Percentiles rank a stretch among this genome's conserved stretches.
phyloP scores from a whole-genome alignment of 1,140 invertebrate genomes.

The Rhagoletis pomonella region DNA sequence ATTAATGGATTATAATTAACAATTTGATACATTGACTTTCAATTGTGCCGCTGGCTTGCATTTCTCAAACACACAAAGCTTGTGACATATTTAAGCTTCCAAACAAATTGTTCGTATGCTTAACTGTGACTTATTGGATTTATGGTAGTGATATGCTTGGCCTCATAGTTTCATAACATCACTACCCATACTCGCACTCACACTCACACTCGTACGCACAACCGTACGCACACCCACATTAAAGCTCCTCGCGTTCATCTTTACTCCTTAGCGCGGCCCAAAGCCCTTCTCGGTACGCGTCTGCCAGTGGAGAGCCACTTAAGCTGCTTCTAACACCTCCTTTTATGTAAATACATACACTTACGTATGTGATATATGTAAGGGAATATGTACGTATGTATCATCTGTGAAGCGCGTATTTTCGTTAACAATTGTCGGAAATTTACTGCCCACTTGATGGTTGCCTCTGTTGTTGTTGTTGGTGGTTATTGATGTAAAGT shows the following conservation, averaged over 20 bases:
- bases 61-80: not conserved
- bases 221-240: too few species aligned
- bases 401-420: not conserved
- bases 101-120: not conserved
- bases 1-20: conserved; percentile 18
- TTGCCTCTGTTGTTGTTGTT: not conserved
- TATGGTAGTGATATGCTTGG: not conserved
- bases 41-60: not conserved
- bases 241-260: too few species aligned
- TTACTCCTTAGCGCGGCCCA: too few species aligned
- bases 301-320: not conserved
- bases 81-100: not conserved
- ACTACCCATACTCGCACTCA: not conserved
- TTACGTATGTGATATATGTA: not conserved
- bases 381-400: not conserved
- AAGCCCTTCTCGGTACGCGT: too few species aligned
- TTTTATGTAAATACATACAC: not conserved
- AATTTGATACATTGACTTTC: not conserved
- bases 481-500: not conserved
- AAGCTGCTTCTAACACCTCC: not conserved
- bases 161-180: not conserved
- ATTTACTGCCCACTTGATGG: conserved; percentile 31
- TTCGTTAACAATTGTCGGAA: conserved; percentile 4
- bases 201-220: too few species aligned
- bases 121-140: not conserved